Conservation (phyloP, 2,797 vertebrate species). For the Balearica regulorum region DNA sequence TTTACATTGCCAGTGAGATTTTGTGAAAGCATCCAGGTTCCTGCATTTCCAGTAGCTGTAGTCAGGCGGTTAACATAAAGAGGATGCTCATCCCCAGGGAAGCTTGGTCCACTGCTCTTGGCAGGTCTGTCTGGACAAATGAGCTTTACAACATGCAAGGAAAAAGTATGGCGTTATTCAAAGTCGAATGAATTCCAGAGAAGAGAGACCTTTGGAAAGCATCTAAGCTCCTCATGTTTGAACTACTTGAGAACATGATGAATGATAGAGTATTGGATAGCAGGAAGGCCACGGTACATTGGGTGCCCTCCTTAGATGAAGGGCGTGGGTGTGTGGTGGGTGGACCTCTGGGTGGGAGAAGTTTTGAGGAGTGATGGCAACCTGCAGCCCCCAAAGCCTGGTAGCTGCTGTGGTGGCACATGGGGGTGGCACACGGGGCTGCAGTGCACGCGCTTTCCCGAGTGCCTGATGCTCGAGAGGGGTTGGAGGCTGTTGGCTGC, state of each 20-base stretch:
- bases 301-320: background rate
- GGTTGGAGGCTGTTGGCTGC: background rate
- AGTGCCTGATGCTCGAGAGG: background rate
- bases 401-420: fast-evolving
- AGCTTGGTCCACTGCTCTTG: background rate
- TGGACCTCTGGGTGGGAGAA: background rate
- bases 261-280: background rate
- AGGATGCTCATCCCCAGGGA: background rate
- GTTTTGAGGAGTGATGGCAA: background rate
- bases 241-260: background rate
- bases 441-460: background rate
- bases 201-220: background rate
- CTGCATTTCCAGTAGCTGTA: background rate
- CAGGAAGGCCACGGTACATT: fast-evolving
- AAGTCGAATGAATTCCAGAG: background rate
- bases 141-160: background rate
- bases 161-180: background rate
- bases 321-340: fast-evolving
- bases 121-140: background rate
- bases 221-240: background rate
- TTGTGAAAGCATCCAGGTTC: background rate
- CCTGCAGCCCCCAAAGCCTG: background rate
- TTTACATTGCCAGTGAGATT: background rate
- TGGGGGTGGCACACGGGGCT: background rate
- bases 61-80: background rate